These are phyloP conservation scores for Papilio demoleus DNA, from an alignment of 2,888 invertebrate species.

Conservation along the genomic window DNA sequence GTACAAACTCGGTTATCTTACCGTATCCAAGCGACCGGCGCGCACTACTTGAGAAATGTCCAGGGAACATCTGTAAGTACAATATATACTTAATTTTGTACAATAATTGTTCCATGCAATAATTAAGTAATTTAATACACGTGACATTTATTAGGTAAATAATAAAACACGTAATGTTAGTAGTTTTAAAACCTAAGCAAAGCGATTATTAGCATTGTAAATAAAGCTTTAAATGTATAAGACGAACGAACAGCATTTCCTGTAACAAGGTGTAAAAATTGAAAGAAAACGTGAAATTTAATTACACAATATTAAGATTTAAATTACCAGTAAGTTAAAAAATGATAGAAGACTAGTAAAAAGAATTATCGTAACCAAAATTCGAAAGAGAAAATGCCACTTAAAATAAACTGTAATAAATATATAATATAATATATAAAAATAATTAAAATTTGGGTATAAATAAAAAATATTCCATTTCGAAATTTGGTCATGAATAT, in stretches of 20 bases:
- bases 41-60: constrained; percentile 79
- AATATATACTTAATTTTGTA: background rate
- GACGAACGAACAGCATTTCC: too few relatives aligned
- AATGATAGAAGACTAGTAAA: background rate
- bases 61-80: constrained; percentile 69
- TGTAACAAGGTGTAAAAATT: background rate
- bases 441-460: too few relatives aligned
- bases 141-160: background rate
- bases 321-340: background rate
- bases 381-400: background rate
- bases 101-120: background rate
- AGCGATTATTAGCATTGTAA: constrained; percentile 35
- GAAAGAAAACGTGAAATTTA: constrained; percentile 1
- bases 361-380: background rate
- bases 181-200: constrained; percentile 41
- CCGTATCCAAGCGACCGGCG: constrained; percentile 74
- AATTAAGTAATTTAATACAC: background rate
- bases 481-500: background rate
- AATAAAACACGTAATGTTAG: constrained; percentile 12
- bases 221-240: background rate
- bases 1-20: too few relatives aligned
- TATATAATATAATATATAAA: too few relatives aligned
- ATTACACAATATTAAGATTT: background rate
- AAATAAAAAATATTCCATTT: background rate
- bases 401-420: too few relatives aligned